Base-by-base conservation (phyloP, 2,797 vertebrate species). In the Cyprinodon diabolis region DNA sequence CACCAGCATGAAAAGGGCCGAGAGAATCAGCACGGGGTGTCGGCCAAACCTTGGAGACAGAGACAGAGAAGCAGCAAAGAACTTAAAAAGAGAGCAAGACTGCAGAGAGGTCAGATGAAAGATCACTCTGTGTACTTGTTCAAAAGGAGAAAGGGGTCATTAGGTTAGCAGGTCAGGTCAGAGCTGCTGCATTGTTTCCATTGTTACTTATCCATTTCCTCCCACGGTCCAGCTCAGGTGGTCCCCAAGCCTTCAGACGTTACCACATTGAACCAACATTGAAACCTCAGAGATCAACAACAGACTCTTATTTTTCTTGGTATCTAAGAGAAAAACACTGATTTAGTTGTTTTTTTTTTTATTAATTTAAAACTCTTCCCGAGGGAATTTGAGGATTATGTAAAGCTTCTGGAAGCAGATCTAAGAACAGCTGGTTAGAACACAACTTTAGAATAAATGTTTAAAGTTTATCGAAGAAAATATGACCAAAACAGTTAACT, bases 11-110 rank as follows among this genome's bases (percentile, higher is more conserved):
- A 97, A 95, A 81, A 97, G 89, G 87, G 97, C 94, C 17, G 96
- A 97, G 75, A 96, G 91, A 68, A 98, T 95, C 79, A 99, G 93
- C 78, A 98, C 96, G 0, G 96, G 97, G 84, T 97, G 96, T n/a
- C 98, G 97, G 85, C 98, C 98, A 78, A 97, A 95, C 98, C 98
- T 99, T 86, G 3, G 79, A 78, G 7, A 79, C 60, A 14, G 72
- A 83, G 68, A 72, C 17, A 84, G 69, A 75, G 69, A 70, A 0
- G 23, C 4, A 52, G 65, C 54, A 72, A 5, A 72, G 70, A 17
- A 51, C 63, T 75, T 60, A 19, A 65, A 57, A 68, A 30, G 60
- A 79, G 55, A 62, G 23, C 40, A 43, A 58, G 52, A 67, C 63
- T 37, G 56, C 63, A 35, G 67, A 62, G 70, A 60, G 45, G 71